Evolutionary conservation across 2,113 vertebrate genomes (phyloP).

Genomic region (Phasianus colchicus): DNA sequence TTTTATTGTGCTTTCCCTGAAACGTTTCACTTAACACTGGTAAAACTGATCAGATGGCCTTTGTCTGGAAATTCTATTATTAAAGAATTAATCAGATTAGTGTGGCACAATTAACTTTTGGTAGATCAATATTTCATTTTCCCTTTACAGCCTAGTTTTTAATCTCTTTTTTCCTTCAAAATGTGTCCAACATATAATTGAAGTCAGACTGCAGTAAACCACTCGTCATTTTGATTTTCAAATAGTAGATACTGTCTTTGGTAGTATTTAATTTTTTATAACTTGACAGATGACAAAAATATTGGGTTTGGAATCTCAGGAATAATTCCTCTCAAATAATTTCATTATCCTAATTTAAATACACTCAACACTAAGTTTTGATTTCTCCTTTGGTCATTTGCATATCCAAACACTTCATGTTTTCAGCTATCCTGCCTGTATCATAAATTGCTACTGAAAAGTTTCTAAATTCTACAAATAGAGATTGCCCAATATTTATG

Average conservation of each 20-base stretch:
- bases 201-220: background rate
- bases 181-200: background rate
- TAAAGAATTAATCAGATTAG: background rate
- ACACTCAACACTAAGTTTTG: background rate
- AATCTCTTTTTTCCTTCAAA: background rate
- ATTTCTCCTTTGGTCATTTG: background rate
- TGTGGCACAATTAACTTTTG: background rate
- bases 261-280: background rate
- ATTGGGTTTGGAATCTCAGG: background rate
- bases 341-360: background rate
- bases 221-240: background rate
- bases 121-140: background rate
- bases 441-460: background rate
- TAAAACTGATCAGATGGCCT: background rate
- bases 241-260: background rate
- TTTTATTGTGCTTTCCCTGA: background rate
- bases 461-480: background rate
- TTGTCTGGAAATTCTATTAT: background rate
- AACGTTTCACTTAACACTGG: background rate
- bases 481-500: background rate
- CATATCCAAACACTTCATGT: background rate
- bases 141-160: background rate
- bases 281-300: background rate
- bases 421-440: background rate
- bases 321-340: background rate